Base-by-base conservation (phyloP, 2,113 vertebrate genomes). In the Malurus melanocephalus region DNA sequence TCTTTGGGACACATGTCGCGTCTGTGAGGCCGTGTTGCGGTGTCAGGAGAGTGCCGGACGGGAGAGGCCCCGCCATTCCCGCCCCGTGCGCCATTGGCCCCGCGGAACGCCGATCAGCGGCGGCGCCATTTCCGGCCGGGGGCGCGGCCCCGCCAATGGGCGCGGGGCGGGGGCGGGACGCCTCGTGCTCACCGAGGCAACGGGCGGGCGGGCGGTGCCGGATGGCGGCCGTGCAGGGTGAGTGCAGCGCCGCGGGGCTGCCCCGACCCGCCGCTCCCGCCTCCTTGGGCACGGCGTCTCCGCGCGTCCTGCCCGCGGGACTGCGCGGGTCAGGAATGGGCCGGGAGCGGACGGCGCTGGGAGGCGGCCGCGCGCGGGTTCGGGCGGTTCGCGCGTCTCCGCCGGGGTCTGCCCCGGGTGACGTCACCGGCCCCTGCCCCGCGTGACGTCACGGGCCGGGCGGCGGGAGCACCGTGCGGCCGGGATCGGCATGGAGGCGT, bases 21-120 rank as follows among this genome's bases (percentile, higher is more conserved):
- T 0, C 16, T 4, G 26, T 1, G 21, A 7, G 8, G 21, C 40
- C 13, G 17, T 3, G 21, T 30, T 6, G 43, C 8, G 30, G 1
- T 35, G 16, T 5, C 40, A 0, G 8, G 8, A 23, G 8, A 35
- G 35, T 0, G 21, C 27, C 4, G 10, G 8, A 1, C 1, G 3
- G 16, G 10, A 24, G 7, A 8, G 13, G 33, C 11, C 10, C 20
- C 13, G 21, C 49, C 64, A 2, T 28, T 12, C 38, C 40, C 20
- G 24, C 40, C 20, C 21, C 17, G 17, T 10, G 10, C 38, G 16
- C 56, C 67, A 62, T 45, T 61, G 48, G 79, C 11, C 8, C 16
- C 0, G 16, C 26, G 21, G 8, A 7, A 20, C 46, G 46, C 26
- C 46, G 24, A 24, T 61, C 79, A 43, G 0, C 13, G 3, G 9